phyloP scores from a whole-genome alignment of 1,140 invertebrate species.

The Aleiodes sp. region DNA sequence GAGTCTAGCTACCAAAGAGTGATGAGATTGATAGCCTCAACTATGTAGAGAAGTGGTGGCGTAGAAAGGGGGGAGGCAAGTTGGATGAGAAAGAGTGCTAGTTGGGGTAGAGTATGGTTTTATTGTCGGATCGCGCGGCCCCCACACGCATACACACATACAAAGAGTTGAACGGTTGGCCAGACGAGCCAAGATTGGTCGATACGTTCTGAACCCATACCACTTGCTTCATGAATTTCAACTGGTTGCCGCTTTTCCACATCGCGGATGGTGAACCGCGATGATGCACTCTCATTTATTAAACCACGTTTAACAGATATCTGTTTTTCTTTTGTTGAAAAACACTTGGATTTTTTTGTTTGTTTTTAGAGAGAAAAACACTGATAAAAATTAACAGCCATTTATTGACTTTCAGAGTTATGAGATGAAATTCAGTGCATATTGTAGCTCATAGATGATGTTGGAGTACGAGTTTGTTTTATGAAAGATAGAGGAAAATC shows the following conservation, averaged over 20 bases:
- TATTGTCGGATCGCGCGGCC: background rate
- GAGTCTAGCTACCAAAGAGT: background rate
- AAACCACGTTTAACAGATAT: slow-evolving; percentile 14
- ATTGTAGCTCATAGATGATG: too few relatives aligned
- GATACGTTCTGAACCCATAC: background rate
- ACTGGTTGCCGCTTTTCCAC: too few relatives aligned
- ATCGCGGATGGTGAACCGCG: background rate
- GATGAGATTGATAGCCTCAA: slow-evolving; percentile 17
- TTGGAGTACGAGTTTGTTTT: too few relatives aligned
- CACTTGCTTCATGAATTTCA: slow-evolving; percentile 4
- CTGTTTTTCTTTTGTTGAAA: background rate
- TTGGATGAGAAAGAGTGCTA: background rate
- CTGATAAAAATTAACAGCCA: too few relatives aligned
- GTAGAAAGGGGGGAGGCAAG: background rate
- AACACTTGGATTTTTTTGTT: background rate
- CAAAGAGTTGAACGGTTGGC: too few relatives aligned
- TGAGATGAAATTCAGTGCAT: too few relatives aligned
- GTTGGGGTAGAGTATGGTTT: slow-evolving; percentile 17
- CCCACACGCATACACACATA: too few relatives aligned
- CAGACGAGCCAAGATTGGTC: slow-evolving; percentile 4
- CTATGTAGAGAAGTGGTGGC: background rate
- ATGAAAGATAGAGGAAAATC: too few relatives aligned
- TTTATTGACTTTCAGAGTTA: too few relatives aligned
- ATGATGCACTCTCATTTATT: slow-evolving; percentile 18
- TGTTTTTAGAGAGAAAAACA: too few relatives aligned